Base-by-base conservation (phyloP, 2,797 vertebrate species). In the Phoxinus dragarum region DNA sequence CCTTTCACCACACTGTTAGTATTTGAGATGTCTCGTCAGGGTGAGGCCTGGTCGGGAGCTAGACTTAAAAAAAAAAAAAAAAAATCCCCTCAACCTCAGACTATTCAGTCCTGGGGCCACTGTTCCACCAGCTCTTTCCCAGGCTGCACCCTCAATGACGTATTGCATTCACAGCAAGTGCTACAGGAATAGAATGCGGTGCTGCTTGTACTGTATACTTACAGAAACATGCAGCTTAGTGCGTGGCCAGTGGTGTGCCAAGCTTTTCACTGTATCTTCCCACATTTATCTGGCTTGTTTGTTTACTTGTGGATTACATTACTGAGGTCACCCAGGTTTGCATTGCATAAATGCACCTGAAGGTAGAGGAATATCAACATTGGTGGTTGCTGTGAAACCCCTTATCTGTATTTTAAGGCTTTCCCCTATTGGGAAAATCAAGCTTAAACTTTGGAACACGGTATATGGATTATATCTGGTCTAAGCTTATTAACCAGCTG, bases 1-100 rank as follows among this genome's bases (percentile, higher is more conserved):
- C 69, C n/a, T 77, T 92, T 93, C 91, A 82, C 87, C 89, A 74
- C 86, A 86, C 81, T 91, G 91, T 91, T 91, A 89, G 91, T 87
- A 86, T 93, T 92, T 86, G 83, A 47, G 84, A 91, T 88, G 91
- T 89, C 40, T 82, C 77, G 21, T 88, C 87, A 88, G 93, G 92
- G 91, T 89, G 90, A 92, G 92, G 92, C 77, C 88, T 88, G 88
- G 83, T 72, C 59, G 44, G 89, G 72, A 81, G n/a, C 67, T 71
- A 86, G 66, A 66, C 47, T 74, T 86, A 16, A 54, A 56, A 42
- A 44, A 42, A 42, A 42, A 10, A 42, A 16, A 66, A 16, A 66
- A 87, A 89, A 88, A 81, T 87, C 79, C 88, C 87, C 84, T 87
- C 42, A 88, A 89, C 88, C 88, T 88, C 89, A 88, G 61, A 90